Evolutionary conservation across 2,888 invertebrate species (phyloP), one percentile per base, ranked within the genome.

Genomic region (Dryocosmus kuriphilus): DNA sequence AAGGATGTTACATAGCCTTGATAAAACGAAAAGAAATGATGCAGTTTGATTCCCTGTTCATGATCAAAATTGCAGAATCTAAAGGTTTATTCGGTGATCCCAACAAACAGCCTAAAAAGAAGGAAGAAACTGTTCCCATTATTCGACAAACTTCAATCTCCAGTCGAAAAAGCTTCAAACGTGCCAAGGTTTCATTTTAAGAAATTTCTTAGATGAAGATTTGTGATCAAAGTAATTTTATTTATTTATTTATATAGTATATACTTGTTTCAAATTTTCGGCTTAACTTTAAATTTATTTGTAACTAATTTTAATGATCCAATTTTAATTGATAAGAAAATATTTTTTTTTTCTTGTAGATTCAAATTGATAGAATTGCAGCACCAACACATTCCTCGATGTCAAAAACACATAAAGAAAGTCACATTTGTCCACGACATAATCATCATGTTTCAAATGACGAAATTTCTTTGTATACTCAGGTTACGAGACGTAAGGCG

Each of bases 31-130:
- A 95, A 94, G 94, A 95, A 92, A 93, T 97, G 85, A 96, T 95
- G 76, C 94, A 95, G 61, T 93, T 97, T 86, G 95, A 97, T 90
- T 96, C 96, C 7, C 95, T 96, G 90, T 96, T 95, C 89, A 95
- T 97, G 94, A 97, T 97, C 84, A 94, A 95, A 86, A 96, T 96
- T 92, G 97, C 97, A 3, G 97, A 97, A 91, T 94, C 94, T 60
- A 93, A 96, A 79, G 96, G 97, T 0, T 91, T 97, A 81, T 97
- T 97, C 89, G 96, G 95, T 2, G 93, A 92, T 62, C 82, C 87
- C 0, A 83, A 86, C 5, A 88, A 85, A 19, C 84, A 82, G 32
- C 84, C 88, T 5, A 91, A 92, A 73, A 91, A 91, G 75, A 86
- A 90, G 61, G 77, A 78, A 62, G 62, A 84, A 27, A 79, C 78